phyloP scores from a whole-genome alignment of 2,113 vertebrate genomes.

The Aplodontia rufa region DNA sequence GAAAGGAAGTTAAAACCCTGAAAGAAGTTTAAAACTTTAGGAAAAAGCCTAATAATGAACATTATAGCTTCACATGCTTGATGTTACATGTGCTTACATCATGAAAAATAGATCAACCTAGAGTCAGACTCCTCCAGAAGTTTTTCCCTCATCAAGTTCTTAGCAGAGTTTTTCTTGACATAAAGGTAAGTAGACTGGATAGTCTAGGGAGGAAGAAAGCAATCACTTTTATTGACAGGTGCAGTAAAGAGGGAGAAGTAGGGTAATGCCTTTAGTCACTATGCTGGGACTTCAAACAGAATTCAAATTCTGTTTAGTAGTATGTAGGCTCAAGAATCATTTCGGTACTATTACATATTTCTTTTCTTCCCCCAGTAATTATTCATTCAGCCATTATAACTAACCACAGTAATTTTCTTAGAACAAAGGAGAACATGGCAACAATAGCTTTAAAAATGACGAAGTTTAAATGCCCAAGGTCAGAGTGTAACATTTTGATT shows the following conservation, averaged over 20 bases:
- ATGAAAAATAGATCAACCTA: background rate
- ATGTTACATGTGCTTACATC: background rate
- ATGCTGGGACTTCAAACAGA: constrained; percentile 48
- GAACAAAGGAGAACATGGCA: constrained; percentile 76
- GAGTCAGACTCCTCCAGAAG: background rate
- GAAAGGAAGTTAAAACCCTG: constrained; percentile 19
- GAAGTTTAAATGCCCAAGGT: constrained; percentile 78
- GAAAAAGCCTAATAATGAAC: background rate
- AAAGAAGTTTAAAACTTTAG: background rate
- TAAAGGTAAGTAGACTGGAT: background rate
- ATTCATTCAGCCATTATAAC: constrained; percentile 77
- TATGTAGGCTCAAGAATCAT: constrained; percentile 29
- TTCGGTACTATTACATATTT: constrained; percentile 54
- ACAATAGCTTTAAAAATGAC: constrained; percentile 81
- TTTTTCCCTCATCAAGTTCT: background rate
- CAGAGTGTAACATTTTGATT: constrained; percentile 80
- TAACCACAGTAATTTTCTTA: constrained; percentile 81
- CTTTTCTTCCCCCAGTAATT: constrained; percentile 70
- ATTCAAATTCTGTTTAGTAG: constrained; percentile 51
- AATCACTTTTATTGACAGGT: background rate
- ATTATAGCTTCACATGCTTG: background rate
- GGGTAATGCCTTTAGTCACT: background rate
- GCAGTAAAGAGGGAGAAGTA: background rate
- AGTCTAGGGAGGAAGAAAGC: background rate
- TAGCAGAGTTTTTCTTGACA: constrained; percentile 15